A percentile compares a stretch with the other conserved stretches of the same genome.
Evolutionary conservation across 2,888 invertebrate genomes (phyloP).

Genomic region (Agrochola litura): DNA sequence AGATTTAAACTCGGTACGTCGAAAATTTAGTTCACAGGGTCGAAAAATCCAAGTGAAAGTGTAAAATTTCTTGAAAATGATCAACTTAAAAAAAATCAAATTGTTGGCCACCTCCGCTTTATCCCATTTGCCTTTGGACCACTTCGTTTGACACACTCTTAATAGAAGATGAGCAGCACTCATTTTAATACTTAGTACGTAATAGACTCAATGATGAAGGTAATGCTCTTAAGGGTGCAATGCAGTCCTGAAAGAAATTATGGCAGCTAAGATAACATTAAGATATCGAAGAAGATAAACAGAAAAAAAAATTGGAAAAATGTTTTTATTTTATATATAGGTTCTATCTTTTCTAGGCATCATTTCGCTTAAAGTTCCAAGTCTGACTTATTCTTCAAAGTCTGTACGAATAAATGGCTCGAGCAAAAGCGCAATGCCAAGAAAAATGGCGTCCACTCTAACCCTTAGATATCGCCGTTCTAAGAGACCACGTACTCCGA

Average conservation of each 20-base stretch:
- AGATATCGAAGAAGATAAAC: neutral
- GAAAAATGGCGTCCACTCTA: constrained; percentile 61
- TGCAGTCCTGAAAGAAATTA: neutral
- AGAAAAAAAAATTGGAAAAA: neutral
- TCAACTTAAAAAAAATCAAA: no score
- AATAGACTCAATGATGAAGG: neutral
- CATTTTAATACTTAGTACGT: neutral
- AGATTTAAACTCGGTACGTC: no score
- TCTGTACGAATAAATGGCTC: constrained; percentile 47
- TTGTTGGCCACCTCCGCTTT: no score
- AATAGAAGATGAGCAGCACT: neutral
- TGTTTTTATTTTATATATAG: no score
- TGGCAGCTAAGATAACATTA: neutral
- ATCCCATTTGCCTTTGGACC: no score
- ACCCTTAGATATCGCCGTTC: constrained; percentile 69
- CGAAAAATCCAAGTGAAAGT: no score
- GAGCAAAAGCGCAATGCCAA: constrained; percentile 38
- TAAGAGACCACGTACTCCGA: constrained; percentile 80
- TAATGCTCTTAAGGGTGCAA: neutral
- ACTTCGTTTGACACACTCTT: no score
- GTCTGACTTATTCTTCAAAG: constrained; percentile 21
- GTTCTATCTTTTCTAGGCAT: no score
- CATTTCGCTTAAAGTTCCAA: neutral
- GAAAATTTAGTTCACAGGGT: no score
- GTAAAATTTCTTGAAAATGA: no score